A percentile compares a stretch with the other conserved stretches of the same genome.
These are phyloP conservation scores for Mesorhabditis sp. DNA, from an alignment of 2,888 invertebrate genomes.

Conservation along the genomic window DNA sequence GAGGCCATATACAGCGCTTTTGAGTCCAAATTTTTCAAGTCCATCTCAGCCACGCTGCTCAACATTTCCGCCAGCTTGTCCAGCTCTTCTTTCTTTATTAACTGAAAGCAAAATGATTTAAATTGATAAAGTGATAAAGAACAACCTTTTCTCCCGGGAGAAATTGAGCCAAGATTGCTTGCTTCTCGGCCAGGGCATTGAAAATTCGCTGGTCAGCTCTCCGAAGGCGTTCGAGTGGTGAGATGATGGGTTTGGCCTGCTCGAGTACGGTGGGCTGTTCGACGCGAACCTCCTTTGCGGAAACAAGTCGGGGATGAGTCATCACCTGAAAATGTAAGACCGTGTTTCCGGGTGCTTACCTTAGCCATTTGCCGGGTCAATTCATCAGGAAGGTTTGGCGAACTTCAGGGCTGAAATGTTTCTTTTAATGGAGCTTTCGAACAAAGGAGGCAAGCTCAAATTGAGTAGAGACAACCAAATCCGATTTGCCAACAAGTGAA, in stretches of 20 bases:
- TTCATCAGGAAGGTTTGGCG: too few relatives aligned
- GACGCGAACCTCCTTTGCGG: slow-evolving; percentile 52
- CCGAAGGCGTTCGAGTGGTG: slow-evolving; percentile 59
- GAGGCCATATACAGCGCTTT: slow-evolving; percentile 55
- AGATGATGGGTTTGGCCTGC: slow-evolving; percentile 59
- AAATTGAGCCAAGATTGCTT: slow-evolving; percentile 46
- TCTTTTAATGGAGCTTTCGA: too few relatives aligned
- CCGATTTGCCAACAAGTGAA: too few relatives aligned
- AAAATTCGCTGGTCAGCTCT: slow-evolving; percentile 55
- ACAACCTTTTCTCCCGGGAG: slow-evolving; percentile 36
- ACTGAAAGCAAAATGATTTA: slow-evolving; percentile 21
- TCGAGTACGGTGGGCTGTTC: slow-evolving; percentile 57
- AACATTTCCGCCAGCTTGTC: slow-evolving; percentile 77
- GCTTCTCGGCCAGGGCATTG: slow-evolving; percentile 49
- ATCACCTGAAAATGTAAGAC: too few relatives aligned
- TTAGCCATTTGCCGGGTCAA: too few relatives aligned
- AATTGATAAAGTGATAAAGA: background rate
- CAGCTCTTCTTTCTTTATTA: slow-evolving; percentile 39
- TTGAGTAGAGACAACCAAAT: too few relatives aligned
- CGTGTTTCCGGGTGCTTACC: too few relatives aligned
- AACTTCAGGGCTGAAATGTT: too few relatives aligned
- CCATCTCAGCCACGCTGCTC: slow-evolving; percentile 83
- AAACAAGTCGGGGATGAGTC: slow-evolving; percentile 54
- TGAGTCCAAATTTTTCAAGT: slow-evolving; percentile 48
- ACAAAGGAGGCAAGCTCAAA: too few relatives aligned